These are phyloP conservation scores for Drosophila novamexicana DNA, from an alignment of 1,140 invertebrate genomes.

Conservation along the genomic window DNA sequence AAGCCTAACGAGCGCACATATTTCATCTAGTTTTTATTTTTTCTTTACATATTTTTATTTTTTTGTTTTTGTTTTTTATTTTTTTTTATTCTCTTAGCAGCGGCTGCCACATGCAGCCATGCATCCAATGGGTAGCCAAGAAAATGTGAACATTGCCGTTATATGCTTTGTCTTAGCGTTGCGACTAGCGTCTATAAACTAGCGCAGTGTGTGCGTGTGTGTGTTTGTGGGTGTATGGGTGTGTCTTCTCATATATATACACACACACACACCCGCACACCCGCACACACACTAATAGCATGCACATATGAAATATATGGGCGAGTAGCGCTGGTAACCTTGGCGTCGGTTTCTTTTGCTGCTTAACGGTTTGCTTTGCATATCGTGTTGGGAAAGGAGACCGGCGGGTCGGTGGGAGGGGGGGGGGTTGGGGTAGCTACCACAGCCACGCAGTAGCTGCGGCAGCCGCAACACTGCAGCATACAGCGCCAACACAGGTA, in stretches of 20 bases:
- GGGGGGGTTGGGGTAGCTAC: neutral
- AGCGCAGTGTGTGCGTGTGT: conserved; percentile 2
- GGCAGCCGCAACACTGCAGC: conserved; percentile 52
- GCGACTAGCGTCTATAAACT: conserved; percentile 2
- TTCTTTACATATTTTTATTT: neutral
- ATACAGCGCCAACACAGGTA: conserved; percentile 20
- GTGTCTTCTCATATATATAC: neutral
- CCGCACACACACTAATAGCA: conserved; percentile 13
- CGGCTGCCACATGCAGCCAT: conserved; percentile 13
- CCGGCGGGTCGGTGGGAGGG: neutral
- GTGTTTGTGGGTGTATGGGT: conserved; percentile 8
- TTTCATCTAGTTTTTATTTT: conserved; percentile 19
- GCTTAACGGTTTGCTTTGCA: conserved; percentile 59
- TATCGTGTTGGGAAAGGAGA: conserved; percentile 14
- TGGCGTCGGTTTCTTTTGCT: conserved; percentile 59
- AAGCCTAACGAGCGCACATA: conserved; percentile 41
- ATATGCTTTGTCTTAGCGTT: conserved; percentile 31
- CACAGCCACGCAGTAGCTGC: conserved; percentile 39
- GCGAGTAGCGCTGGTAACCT: conserved; percentile 58
- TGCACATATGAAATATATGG: conserved; percentile 28
- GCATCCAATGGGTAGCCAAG: conserved; percentile 43
- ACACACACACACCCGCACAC: conserved; percentile 1
- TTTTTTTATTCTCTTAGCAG: conserved; percentile 3
- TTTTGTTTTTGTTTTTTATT: conserved; percentile 16
- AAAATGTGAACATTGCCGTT: conserved; percentile 40